Evolutionary conservation across 2,888 invertebrate genomes (phyloP).

Genomic region (Synergus japonicus): DNA sequence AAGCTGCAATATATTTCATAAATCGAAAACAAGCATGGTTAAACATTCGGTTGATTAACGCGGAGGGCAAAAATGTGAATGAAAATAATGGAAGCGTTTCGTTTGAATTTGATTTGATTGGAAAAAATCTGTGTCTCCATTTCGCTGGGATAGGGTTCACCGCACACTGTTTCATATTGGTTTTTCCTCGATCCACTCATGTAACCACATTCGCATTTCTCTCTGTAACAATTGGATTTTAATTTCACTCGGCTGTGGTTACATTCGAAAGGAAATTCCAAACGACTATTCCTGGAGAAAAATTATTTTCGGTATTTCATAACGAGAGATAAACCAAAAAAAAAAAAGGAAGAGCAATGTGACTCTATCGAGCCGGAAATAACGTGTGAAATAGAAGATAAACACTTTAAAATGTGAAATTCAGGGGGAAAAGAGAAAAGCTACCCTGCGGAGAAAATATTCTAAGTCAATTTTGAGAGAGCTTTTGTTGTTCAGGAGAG

Average conservation of each 20-base stretch:
- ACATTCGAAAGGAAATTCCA: not conserved
- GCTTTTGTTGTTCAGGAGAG: not conserved
- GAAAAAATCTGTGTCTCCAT: slow-evolving; percentile 45
- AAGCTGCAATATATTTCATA: not conserved
- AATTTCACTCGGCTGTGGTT: slow-evolving; percentile 47
- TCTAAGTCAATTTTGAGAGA: not conserved
- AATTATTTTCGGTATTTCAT: not conserved
- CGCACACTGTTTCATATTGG: slow-evolving; percentile 46
- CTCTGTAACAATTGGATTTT: slow-evolving; percentile 55
- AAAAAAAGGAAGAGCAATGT: not conserved
- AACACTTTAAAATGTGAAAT: not conserved
- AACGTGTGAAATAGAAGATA: too few relatives aligned
- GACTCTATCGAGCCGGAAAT: too few relatives aligned
- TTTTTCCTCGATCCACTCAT: slow-evolving; percentile 41
- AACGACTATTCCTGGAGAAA: not conserved
- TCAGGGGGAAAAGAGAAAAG: not conserved
- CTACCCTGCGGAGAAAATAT: not conserved
- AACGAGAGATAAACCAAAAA: not conserved
- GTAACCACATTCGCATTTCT: slow-evolving; percentile 51
- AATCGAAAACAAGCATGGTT: not conserved
- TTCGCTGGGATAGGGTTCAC: slow-evolving; percentile 44
- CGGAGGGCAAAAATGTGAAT: slow-evolving; percentile 6
- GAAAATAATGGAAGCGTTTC: slow-evolving; percentile 30
- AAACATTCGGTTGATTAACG: slow-evolving; percentile 5
- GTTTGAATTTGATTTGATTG: slow-evolving; percentile 51